Conservation (phyloP, 2,113 vertebrate genomes). For the Chlorocebus sabaeus region DNA sequence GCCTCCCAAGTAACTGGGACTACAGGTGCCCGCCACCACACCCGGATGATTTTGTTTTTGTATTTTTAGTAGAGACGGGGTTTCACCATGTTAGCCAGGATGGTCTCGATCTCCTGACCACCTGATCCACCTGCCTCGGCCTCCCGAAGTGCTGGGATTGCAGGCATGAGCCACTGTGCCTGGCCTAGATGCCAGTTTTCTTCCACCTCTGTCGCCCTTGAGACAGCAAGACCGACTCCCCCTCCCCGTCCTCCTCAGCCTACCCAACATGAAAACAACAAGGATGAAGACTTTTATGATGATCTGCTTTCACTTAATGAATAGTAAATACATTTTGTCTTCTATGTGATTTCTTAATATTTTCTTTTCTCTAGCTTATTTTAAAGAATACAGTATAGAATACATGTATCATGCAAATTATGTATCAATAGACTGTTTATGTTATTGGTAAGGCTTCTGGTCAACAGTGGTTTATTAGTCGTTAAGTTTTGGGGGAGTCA, state of each 20-base stretch:
- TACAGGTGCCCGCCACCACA: too few species aligned
- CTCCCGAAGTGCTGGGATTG: too few species aligned
- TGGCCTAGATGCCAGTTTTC: neutral
- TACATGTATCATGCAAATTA: neutral
- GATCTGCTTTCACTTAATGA: neutral
- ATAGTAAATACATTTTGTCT: neutral
- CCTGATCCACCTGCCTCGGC: too few species aligned
- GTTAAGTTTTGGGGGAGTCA: neutral
- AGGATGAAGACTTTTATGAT: neutral
- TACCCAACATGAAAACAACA: neutral
- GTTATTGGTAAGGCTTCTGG: neutral
- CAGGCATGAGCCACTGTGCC: too few species aligned
- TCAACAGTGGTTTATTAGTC: neutral
- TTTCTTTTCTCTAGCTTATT: neutral
- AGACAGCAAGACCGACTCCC: neutral
- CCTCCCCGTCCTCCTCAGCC: neutral
- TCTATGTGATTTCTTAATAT: neutral
- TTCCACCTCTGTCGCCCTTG: neutral
- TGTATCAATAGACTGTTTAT: neutral
- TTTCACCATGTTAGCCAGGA: too few species aligned
- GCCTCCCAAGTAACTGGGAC: too few species aligned
- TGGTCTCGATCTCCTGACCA: too few species aligned
- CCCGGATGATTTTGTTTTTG: too few species aligned
- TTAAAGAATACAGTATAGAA: neutral
- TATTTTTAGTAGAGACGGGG: too few species aligned